phyloP scores from a whole-genome alignment of 2,113 vertebrate species.

The Psephotus haematonotus region DNA sequence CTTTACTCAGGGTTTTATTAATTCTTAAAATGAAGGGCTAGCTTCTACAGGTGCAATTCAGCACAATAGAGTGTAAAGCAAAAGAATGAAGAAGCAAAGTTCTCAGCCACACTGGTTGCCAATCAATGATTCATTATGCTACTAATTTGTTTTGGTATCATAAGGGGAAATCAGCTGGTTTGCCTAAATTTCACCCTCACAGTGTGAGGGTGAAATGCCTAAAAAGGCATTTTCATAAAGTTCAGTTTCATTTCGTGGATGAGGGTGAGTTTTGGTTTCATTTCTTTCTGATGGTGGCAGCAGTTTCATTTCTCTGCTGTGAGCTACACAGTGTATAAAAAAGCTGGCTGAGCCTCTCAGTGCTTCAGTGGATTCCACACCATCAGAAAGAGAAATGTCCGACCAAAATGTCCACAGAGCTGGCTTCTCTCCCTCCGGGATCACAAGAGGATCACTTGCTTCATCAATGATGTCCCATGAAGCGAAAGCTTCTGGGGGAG shows the following conservation, averaged over 20 bases:
- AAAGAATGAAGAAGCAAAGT: background rate
- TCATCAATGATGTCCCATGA: background rate
- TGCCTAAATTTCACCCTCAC: background rate
- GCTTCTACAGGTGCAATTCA: background rate
- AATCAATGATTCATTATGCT: background rate
- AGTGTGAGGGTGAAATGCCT: background rate
- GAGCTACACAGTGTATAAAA: background rate
- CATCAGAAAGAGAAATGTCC: background rate
- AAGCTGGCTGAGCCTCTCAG: rapidly evolving
- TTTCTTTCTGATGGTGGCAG: background rate
- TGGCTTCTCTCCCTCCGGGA: constrained; percentile 13
- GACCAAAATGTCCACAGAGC: background rate
- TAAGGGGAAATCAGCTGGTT: background rate
- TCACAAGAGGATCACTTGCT: background rate
- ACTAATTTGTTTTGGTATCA: background rate
- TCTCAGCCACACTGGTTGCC: background rate
- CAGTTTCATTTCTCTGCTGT: background rate
- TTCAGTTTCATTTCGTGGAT: background rate
- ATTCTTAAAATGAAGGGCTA: background rate
- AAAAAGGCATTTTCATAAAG: background rate
- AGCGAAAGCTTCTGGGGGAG: background rate
- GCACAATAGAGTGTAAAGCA: background rate
- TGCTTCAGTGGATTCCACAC: background rate
- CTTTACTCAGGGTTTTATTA: background rate
- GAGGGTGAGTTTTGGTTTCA: background rate